Evolutionary conservation across 2,113 vertebrate genomes (phyloP), one percentile per base, ranked within the genome.

Genomic region (Vicugna pacos): DNA sequence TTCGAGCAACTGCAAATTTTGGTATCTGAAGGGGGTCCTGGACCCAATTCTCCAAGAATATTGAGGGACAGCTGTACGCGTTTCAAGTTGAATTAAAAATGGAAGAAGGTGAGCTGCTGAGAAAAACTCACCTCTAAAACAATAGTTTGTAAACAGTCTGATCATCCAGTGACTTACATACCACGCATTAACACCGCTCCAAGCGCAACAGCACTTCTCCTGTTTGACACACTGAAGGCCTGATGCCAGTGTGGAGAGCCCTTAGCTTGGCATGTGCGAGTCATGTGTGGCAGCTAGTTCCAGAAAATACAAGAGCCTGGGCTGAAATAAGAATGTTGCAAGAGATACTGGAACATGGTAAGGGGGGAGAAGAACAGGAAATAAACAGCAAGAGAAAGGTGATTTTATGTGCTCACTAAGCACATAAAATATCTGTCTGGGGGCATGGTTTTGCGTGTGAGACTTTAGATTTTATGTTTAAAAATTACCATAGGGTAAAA

Each of bases 261-360:
- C 56, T 64, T 12, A 60, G 54, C 24, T 8, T 22, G 54, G 62
- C 70, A 65, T 12, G 42, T 20, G 24, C 32, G 3, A 54, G 75
- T 65, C 84, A 73, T 3, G 2, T 62, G 69, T 50, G n/a, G 72
- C 70, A 32, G 60, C 91, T 65, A 13, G 48, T 67, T 56, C 65
- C 86, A 93, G 85, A 95, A 96, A 81, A 87, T 72, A 64, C 16
- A 86, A 42, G 77, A 50, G 72, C 13, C 17, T 69, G 60, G 62
- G 56, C 22, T 35, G 81, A 94, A 96, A 93, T 16, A 60, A 93
- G 15, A n/a, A 54, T n/a, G 52, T 64, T 84, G 67, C 22, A 52
- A 82, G 89, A 91, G 67, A 62, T 13, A 54, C 3, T 22, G 10
- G 50, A 85, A 26, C 12, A 58, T 46, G 30, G 20, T 38, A n/a